These are phyloP conservation scores for Beris chalybata DNA, from an alignment of 2,888 invertebrate genomes.

Conservation along the genomic window DNA sequence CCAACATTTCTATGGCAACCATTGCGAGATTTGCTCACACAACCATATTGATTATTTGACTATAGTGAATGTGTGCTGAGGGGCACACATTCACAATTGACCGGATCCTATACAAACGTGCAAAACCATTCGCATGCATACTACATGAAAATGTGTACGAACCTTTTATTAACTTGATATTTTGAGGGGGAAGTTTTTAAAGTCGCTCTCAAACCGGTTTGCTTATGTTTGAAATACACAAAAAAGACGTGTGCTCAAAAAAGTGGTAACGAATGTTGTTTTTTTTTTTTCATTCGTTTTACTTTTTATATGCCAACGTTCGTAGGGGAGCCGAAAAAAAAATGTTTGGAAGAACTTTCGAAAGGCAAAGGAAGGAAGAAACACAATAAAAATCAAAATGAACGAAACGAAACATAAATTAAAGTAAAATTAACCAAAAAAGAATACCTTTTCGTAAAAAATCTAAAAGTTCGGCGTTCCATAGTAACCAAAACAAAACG, in stretches of 20 bases:
- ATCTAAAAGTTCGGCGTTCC: slow-evolving; percentile 79
- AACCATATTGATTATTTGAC: too few relatives aligned
- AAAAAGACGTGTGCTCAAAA: slow-evolving; percentile 12
- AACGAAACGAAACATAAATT: slow-evolving; percentile 57
- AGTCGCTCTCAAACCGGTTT: slow-evolving; percentile 23
- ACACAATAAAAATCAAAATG: slow-evolving; percentile 55
- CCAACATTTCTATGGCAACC: too few relatives aligned
- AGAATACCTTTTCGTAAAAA: slow-evolving; percentile 81
- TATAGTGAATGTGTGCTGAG: too few relatives aligned
- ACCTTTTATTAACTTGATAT: too few relatives aligned
- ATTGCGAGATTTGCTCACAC: too few relatives aligned
- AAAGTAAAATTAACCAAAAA: slow-evolving; percentile 58
- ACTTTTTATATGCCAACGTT: slow-evolving; percentile 12
- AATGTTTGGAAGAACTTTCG: slow-evolving; percentile 31
- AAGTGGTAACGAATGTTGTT: slow-evolving; percentile 11
- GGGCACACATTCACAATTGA: too few relatives aligned
- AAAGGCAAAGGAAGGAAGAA: slow-evolving; percentile 49
- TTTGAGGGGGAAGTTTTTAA: too few relatives aligned
- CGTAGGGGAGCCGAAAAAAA: slow-evolving; percentile 29
- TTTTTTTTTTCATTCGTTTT: slow-evolving; percentile 16
- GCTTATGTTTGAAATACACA: not conserved
- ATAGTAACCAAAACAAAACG: slow-evolving; percentile 60
- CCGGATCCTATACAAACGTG: too few relatives aligned
- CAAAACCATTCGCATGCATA: too few relatives aligned
- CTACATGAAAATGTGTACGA: too few relatives aligned